phyloP scores from a whole-genome alignment of 2,888 invertebrate genomes.

The Entomobrya proxima region DNA sequence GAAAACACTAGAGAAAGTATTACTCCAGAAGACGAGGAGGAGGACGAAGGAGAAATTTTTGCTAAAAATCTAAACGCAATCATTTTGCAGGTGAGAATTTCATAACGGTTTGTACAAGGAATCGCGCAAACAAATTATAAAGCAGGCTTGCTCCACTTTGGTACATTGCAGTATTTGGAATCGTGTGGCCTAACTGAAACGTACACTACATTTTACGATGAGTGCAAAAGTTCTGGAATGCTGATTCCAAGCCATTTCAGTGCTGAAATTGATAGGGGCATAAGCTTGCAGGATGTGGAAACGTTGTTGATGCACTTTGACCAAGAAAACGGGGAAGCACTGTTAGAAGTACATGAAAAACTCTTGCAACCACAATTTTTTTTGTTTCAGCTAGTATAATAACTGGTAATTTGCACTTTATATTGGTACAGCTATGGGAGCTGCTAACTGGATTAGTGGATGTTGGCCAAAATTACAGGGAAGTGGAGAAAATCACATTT shows the following conservation, averaged over 20 bases:
- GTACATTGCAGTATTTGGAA: constrained; percentile 71
- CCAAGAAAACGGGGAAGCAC: constrained; percentile 69
- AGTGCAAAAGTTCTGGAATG: constrained; percentile 68
- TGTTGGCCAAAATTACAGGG: constrained; percentile 20
- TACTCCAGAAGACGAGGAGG: constrained; percentile 29
- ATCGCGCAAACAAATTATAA: not conserved
- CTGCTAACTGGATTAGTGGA: constrained; percentile 51
- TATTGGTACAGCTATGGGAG: constrained; percentile 58
- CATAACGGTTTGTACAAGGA: not conserved
- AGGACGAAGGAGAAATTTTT: constrained; percentile 56
- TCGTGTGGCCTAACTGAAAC: constrained; percentile 70
- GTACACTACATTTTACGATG: constrained; percentile 71
- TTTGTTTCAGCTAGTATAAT: not conserved
- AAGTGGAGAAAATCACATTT: constrained; percentile 69
- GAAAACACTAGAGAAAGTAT: not conserved
- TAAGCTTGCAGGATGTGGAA: constrained; percentile 68
- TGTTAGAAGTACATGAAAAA: constrained; percentile 62
- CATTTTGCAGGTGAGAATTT: constrained; percentile 65
- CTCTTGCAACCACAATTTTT: not conserved
- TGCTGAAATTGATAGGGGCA: constrained; percentile 53
- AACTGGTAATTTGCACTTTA: not conserved
- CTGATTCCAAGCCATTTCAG: constrained; percentile 52
- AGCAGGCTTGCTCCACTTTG: not conserved
- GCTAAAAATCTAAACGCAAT: constrained; percentile 66
- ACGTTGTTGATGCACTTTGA: constrained; percentile 73